Percentiles rank a stretch among this genome's conserved stretches.
These are phyloP conservation scores for Pterobdella sp. DNA, from an alignment of 2,888 invertebrate genomes.

Conservation along the genomic window DNA sequence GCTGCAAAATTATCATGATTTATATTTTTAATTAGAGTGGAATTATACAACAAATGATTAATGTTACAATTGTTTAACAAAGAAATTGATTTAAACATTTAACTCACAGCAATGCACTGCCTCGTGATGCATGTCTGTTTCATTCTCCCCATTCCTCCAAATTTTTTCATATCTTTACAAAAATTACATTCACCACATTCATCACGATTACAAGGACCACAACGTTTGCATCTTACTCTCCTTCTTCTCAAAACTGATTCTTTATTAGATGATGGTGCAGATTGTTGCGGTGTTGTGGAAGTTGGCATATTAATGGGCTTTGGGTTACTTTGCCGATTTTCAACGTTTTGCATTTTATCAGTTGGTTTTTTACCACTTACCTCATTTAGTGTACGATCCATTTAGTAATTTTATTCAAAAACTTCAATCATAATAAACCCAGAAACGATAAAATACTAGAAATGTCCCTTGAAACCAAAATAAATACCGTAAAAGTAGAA, in stretches of 20 bases:
- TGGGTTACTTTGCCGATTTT: not conserved
- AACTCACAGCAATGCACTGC: slow-evolving; percentile 64
- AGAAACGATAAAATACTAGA: not conserved
- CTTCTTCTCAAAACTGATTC: slow-evolving; percentile 38
- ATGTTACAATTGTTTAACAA: not conserved
- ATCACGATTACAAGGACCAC: slow-evolving; percentile 82
- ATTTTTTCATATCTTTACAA: slow-evolving; percentile 94
- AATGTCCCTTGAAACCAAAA: not conserved
- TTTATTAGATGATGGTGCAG: not conserved
- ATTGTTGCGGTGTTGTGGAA: not conserved
- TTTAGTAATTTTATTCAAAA: not conserved
- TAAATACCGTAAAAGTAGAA: not conserved
- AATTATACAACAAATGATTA: not conserved
- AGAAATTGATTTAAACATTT: not conserved
- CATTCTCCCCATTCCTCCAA: slow-evolving; percentile 86
- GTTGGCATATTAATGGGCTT: not conserved
- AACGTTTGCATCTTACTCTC: slow-evolving; percentile 56
- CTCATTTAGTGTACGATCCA: not conserved
- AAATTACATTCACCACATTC: slow-evolving; percentile 94
- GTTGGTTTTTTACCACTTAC: not conserved
- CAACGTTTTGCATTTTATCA: not conserved
- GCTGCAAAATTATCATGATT: slow-evolving; percentile 24
- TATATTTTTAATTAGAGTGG: not conserved
- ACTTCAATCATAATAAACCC: not conserved
- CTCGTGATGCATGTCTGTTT: slow-evolving; percentile 94